Evolutionary conservation across 2,888 invertebrate species (phyloP), one percentile per base, ranked within the genome.

Genomic region (Iphiclides podalirius): DNA sequence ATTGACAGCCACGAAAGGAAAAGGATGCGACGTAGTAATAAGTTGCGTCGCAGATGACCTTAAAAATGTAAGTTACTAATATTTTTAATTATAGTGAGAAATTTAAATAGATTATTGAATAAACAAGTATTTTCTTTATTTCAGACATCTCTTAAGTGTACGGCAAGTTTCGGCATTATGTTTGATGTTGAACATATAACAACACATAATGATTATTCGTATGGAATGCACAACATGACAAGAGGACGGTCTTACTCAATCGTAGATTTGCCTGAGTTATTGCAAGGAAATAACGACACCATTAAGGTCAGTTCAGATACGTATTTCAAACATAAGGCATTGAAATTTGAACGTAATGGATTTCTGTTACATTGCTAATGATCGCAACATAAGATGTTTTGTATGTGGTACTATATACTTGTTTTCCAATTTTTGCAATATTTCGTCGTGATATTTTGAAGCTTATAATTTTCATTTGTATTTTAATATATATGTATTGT

Each of bases 1-100:
- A 1, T 20, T 62, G 8, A 51, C 9, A 15, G 53, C 47, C 0
- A 79, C 74, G 0, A 66, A 71, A 4, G 72, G 72, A 4, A 8
- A 52, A 6, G 79, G 80, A 8, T 78, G 77, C 38, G 39, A 69
- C 1, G 43, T 78, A n/a, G 54, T 78, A 9, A 58, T 83, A 13
- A 70, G 67, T 26, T 67, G 67, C 39, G 53, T 70, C 0, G 63
- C 60, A 44, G 70, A 61, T 36, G 58, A 66, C 1, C 54, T 77
- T 1, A 79, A 67, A 58, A 66, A 70, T 45, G 82, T 83, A 68
- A 61, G 70, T 56, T 7, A 20, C 4, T 20, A 20, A 6, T 20
- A 20, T 4, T 20, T 20, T 20, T 20, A 20, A 20, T 20, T n/a
- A n/a, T n/a, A n/a, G n/a, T n/a, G n/a, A n/a, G n/a, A n/a, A n/a